A percentile compares a stretch with the other conserved stretches of the same genome.
Evolutionary conservation across 2,888 invertebrate species (phyloP).

Genomic region (Zygogramma bicolorata): DNA sequence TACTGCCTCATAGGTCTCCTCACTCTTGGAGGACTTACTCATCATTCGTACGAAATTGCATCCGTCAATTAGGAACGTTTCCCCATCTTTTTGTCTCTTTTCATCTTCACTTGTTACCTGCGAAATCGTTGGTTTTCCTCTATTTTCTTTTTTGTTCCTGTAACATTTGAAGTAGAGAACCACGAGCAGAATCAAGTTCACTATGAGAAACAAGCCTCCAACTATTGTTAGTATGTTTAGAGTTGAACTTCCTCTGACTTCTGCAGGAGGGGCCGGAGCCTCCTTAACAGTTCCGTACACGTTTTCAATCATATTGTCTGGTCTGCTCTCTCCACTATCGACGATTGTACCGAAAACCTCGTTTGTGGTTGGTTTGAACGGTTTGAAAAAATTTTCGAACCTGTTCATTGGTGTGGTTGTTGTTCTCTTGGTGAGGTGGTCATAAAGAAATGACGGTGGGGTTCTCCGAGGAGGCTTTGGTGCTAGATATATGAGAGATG

Average conservation of each 20-base stretch:
- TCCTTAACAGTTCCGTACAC: slow-evolving; percentile 63
- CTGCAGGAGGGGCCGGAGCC: slow-evolving; percentile 63
- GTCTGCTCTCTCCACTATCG: slow-evolving; percentile 39
- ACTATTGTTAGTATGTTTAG: slow-evolving; percentile 75
- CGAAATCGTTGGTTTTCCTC: slow-evolving; percentile 66
- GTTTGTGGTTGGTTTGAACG: slow-evolving; percentile 5
- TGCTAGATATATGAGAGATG: slow-evolving; percentile 35
- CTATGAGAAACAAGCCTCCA: slow-evolving; percentile 78
- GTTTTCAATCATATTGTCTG: slow-evolving; percentile 46
- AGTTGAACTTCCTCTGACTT: slow-evolving; percentile 63
- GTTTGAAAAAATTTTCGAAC: slow-evolving; percentile 50
- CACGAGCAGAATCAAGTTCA: slow-evolving; percentile 79
- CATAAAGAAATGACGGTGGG: slow-evolving; percentile 38
- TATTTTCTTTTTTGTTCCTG: slow-evolving; percentile 69
- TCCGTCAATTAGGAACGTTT: slow-evolving; percentile 66
- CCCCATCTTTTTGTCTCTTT: slow-evolving; percentile 65
- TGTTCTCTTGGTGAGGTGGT: slow-evolving; percentile 40
- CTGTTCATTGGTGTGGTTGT: slow-evolving; percentile 30
- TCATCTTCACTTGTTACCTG: slow-evolving; percentile 49
- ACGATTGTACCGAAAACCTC: slow-evolving; percentile 43
- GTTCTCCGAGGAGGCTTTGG: slow-evolving; percentile 14
- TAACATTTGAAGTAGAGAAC: slow-evolving; percentile 77
- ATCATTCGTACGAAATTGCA: slow-evolving; percentile 74
- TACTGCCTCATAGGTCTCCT: slow-evolving; percentile 69
- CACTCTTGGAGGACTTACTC: slow-evolving; percentile 67